Base-by-base conservation (phyloP, 2,797 vertebrate genomes). In the Erethizon dorsatum region DNA sequence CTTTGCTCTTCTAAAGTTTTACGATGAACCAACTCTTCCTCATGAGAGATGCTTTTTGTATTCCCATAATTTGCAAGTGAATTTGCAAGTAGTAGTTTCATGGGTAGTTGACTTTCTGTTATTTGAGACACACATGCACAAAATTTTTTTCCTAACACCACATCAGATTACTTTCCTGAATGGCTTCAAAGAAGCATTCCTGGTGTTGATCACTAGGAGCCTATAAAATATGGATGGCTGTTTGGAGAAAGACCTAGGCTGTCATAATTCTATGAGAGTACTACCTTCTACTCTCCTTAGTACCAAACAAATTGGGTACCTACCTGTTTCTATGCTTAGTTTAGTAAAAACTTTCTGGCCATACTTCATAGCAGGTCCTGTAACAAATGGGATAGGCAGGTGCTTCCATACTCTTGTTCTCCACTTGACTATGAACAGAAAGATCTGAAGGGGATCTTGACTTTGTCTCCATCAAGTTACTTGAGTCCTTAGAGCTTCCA, bases 1-100 rank as follows among this genome's bases (percentile, higher is more conserved):
- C 9, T n/a, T 89, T 87, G 12, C n/a, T 17, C 20, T 65, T 91
- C 83, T 83, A 56, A 94, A 96, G 33, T 73, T 83, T 86, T 91
- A 56, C n/a, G 56, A 45, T 50, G 56, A 89, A 83, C 13, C 6
- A 84, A 56, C 12, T 47, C 13, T 90, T 80, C 37, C 17, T 79
- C 22, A 52, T 24, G 65, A 90, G 45, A 69, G 20, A 69, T 57
- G 41, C 11, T 57, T 93, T 91, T 83, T 83, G 1, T 52, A n/a
- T 54, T 93, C 24, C 71, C 67, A 24, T 50, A 33, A 73, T 54
- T 88, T 28, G 50, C 47, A 86, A 61, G 50, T 91, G n/a, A 45
- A 67, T 71, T 90, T 96, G 31, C 41, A 89, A 86, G 26, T 41
- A 95, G 50, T 79, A 37, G 26, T 31, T 88, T 93, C 10, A 50